phyloP scores from a whole-genome alignment of 2,888 invertebrate species.

The Tortrix viridana region DNA sequence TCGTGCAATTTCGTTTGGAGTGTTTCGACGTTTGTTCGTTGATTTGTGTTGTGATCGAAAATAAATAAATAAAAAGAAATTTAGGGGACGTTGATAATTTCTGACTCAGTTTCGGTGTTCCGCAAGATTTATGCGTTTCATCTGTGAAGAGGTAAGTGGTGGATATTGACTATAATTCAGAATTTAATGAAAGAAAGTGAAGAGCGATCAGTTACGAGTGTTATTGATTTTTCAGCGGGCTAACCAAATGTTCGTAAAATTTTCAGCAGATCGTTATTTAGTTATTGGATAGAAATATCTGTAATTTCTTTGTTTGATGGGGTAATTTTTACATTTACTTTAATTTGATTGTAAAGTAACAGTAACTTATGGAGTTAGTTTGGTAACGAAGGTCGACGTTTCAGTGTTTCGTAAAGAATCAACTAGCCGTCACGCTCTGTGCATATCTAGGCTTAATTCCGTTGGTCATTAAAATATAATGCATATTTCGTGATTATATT shows the following conservation, averaged over 20 bases:
- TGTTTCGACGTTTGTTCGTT: conserved; percentile 50
- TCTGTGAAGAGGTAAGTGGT: conserved; percentile 57
- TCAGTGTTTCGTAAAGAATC: conserved; percentile 60
- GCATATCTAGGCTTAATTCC: conserved; percentile 54
- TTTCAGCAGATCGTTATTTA: conserved; percentile 18
- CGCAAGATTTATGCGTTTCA: conserved; percentile 40
- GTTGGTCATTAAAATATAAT: conserved; percentile 40
- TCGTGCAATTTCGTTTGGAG: too few species aligned
- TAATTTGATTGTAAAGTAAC: conserved; percentile 23
- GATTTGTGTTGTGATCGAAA: conserved; percentile 52
- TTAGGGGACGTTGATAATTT: conserved; percentile 47
- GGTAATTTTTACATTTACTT: conserved; percentile 6
- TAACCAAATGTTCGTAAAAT: conserved; percentile 20
- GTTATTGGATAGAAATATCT: conserved; percentile 37
- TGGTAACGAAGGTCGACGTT: conserved; percentile 51
- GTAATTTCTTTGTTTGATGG: not conserved
- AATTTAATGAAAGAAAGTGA: conserved; percentile 45
- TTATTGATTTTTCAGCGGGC: conserved; percentile 57
- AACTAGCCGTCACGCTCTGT: conserved; percentile 52
- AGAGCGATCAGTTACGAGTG: conserved; percentile 44
- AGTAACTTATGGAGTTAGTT: conserved; percentile 45
- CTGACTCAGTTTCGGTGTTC: conserved; percentile 42
- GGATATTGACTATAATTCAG: conserved; percentile 39
- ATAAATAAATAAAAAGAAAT: conserved; percentile 61
- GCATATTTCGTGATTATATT: conserved; percentile 13